Conservation (phyloP, 35 echinoderm and acorn worm species). For the Lytechinus variegatus region DNA sequence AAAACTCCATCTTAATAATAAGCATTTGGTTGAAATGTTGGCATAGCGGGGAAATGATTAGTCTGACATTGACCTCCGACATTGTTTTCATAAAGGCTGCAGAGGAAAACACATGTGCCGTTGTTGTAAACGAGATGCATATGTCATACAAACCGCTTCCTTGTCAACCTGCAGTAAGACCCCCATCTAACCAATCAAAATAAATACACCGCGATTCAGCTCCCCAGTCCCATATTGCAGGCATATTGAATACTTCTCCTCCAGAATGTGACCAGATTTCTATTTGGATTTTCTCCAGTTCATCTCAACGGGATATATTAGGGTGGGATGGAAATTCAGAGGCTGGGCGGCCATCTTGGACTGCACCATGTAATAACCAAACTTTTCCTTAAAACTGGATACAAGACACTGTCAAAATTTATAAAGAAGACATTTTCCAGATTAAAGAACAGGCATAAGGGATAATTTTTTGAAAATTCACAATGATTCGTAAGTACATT, state of each 20-base stretch:
- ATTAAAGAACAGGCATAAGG: too few species aligned
- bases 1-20: neutral
- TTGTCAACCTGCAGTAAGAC: neutral
- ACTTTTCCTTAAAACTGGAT: neutral
- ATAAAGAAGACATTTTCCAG: too few species aligned
- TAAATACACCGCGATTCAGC: neutral
- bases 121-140: conserved; percentile 34
- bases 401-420: neutral
- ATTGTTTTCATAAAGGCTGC: conserved; percentile 23
- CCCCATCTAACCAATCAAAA: neutral
- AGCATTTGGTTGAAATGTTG: neutral
- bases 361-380: neutral
- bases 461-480: too few species aligned
- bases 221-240: neutral
- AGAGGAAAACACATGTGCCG: conserved; percentile 25
- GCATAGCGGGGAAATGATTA: conserved; percentile 33
- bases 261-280: neutral
- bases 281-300: neutral
- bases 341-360: neutral
- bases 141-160: conserved; percentile 39
- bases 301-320: conserved; percentile 16
- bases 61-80: conserved; percentile 18
- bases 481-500: too few species aligned
- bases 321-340: neutral
- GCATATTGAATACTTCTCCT: neutral